Percentiles rank a stretch among this genome's conserved stretches.
Conservation (phyloP, 2,888 invertebrate species). For the Pachliopta kotzebuea region DNA sequence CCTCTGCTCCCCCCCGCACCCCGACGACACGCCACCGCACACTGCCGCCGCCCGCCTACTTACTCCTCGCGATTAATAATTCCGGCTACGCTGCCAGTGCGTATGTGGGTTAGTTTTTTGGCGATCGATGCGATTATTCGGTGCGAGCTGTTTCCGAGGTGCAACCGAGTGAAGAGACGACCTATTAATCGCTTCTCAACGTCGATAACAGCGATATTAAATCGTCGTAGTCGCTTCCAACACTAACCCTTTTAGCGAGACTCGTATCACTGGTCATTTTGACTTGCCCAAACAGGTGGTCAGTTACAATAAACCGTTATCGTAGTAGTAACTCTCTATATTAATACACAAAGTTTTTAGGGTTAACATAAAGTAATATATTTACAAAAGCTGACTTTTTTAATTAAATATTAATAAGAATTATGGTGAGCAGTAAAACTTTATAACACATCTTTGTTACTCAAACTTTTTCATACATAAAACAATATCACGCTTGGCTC, state of each 20-base stretch:
- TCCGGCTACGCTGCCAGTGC: conserved; percentile 79
- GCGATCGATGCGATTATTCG: conserved; percentile 78
- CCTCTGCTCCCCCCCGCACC: conserved; percentile 40
- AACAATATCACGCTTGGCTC: background rate
- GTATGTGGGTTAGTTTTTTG: conserved; percentile 81
- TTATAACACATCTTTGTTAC: background rate
- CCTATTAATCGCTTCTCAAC: conserved; percentile 65
- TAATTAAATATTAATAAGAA: background rate
- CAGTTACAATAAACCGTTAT: conserved; percentile 25
- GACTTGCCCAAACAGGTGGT: conserved; percentile 25
- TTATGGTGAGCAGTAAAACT: background rate
- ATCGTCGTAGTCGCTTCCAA: conserved; percentile 43
- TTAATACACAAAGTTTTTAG: background rate
- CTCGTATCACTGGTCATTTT: conserved; percentile 23
- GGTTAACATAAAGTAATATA: too few relatives aligned
- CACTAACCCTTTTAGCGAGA: conserved; percentile 30
- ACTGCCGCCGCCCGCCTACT: conserved; percentile 65
- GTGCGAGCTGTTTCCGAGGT: conserved; percentile 69
- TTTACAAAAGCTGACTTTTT: too few relatives aligned
- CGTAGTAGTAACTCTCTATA: conserved; percentile 4
- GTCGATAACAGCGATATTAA: conserved; percentile 37
- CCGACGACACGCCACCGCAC: conserved; percentile 48
- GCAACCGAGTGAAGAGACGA: conserved; percentile 61
- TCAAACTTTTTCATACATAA: background rate
- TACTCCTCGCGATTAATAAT: conserved; percentile 77